Conservation (phyloP, 1,140 invertebrate genomes). For the Oryctes rhinoceros region DNA sequence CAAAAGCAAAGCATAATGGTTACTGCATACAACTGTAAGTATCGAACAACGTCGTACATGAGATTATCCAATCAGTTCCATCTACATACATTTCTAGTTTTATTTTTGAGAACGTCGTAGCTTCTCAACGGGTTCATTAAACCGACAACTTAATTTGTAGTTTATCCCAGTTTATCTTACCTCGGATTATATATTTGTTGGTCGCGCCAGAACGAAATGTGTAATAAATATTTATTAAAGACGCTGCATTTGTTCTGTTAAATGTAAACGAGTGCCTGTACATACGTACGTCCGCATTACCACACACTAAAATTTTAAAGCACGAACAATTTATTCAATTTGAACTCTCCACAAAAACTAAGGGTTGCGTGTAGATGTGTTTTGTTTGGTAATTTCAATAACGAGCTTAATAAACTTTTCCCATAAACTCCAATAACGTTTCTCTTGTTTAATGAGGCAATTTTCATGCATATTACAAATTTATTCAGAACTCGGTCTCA, state of each 20-base stretch:
- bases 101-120: no score
- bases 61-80: no score
- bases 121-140: background rate
- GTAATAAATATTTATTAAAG: conserved; percentile 5
- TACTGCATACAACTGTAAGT: no score
- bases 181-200: background rate
- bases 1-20: no score
- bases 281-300: background rate
- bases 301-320: background rate
- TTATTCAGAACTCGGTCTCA: conserved; percentile 20
- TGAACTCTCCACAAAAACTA: background rate
- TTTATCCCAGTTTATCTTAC: background rate
- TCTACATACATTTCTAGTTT: no score
- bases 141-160: background rate
- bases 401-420: conserved; percentile 15
- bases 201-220: background rate
- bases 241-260: background rate
- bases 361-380: conserved; percentile 28
- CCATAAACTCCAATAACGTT: conserved; percentile 27
- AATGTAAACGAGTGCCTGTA: background rate
- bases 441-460: conserved; percentile 23
- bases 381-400: conserved; percentile 15
- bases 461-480: conserved; percentile 35
- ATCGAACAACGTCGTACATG: no score
- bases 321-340: conserved; percentile 32